Base-by-base conservation (phyloP, 2,888 invertebrate species). In the Rhingia rostrata region DNA sequence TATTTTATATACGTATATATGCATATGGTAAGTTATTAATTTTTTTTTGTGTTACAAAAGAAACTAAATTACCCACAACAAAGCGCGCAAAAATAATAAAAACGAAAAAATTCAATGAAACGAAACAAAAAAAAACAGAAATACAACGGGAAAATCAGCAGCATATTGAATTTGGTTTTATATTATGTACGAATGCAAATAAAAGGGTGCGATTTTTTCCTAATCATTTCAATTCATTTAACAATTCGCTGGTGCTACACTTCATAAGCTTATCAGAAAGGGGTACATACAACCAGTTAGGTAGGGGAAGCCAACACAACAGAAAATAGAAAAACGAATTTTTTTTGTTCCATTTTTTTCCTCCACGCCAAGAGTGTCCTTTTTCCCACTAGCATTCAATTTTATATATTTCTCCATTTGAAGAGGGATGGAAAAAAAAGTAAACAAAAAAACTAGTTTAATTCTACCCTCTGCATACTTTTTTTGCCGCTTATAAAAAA, bases 171-270 rank as follows among this genome's bases (percentile, higher is more conserved):
- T 80, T 80, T 67, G 60, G 51, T 61, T 41, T 70, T 61, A 66
- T 43, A 43, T 70, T 33, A 14, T n/a, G 43, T 41, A 14, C 54
- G 60, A 70, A 33, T 12, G 4, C 39, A 67, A 70, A 69, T 35
- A 56, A 49, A 64, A 43, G 47, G 64, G 70, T 64, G 63, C 37
- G 37, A 60, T 49, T 56, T 56, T 10, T 64, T 58, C 45, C 51
- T 47, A 72, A 80, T 73, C 60, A 80, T 73, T 80, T 67, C 73
- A 47, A 67, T 66, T 73, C 73, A 79, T 73, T 80, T 73, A 80
- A 72, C 70, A 66, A 73, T 80, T 64, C 49, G 53, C 70, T 64
- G 78, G 72, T 72, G 64, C 64, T 53, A 49, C 47, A 69, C 49
- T 37, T 47, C 41, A 35, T 56, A 47, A 53, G 66, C 30, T 45